A percentile compares a stretch with the other conserved stretches of the same genome.
phyloP scores from a whole-genome alignment of 1,140 invertebrate genomes.

The Panulirus ornatus region DNA sequence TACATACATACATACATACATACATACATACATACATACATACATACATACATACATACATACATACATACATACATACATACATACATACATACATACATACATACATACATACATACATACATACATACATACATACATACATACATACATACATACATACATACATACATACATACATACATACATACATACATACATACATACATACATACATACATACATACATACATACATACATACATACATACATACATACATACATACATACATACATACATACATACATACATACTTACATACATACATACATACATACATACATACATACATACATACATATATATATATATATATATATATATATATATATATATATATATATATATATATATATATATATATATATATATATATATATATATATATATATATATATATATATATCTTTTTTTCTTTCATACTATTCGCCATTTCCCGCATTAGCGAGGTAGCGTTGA shows the following conservation, averaged over 20 bases:
- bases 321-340: constrained; percentile 18
- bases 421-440: constrained; percentile 36
- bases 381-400: constrained; percentile 26
- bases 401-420: constrained; percentile 15
- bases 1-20: neutral
- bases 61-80: constrained; percentile 27
- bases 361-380: constrained; percentile 39
- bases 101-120: neutral
- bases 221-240: constrained; percentile 10
- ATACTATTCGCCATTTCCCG: too few relatives aligned
- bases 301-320: constrained; percentile 5
- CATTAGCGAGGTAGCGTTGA: too few relatives aligned
- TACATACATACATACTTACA: constrained; percentile 18
- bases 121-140: constrained; percentile 21
- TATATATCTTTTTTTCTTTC: too few relatives aligned
- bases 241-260: too few relatives aligned
- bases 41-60: constrained; percentile 16
- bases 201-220: constrained; percentile 35
- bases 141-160: constrained; percentile 31
- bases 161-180: constrained; percentile 25
- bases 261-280: too few relatives aligned
- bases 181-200: constrained; percentile 36
- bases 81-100: constrained; percentile 19
- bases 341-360: constrained; percentile 28
- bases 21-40: neutral